Percentiles rank a stretch among this genome's conserved stretches.
Conservation (phyloP, 2,797 vertebrate genomes). For the Tadarida brasiliensis region DNA sequence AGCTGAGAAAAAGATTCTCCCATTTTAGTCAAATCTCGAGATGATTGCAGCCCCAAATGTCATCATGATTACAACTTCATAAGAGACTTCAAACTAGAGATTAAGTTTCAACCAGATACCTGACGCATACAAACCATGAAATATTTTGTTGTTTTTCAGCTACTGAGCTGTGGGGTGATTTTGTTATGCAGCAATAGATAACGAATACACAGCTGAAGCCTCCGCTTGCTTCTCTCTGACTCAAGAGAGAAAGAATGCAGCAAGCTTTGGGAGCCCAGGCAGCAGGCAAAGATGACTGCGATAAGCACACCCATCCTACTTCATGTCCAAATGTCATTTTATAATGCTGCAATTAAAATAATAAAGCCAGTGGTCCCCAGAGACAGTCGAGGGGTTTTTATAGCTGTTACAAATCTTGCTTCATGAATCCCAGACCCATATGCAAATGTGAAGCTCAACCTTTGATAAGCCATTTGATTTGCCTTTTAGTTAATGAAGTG, state of each 20-base stretch:
- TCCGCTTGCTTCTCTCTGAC: not conserved
- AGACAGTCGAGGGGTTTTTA: slow-evolving; percentile 70
- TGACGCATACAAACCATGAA: not conserved
- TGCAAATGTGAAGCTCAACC: slow-evolving; percentile 73
- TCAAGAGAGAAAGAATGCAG: not conserved
- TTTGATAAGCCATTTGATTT: slow-evolving; percentile 80
- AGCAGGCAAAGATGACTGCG: not conserved
- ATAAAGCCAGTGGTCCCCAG: slow-evolving; percentile 61
- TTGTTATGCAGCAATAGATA: slow-evolving; percentile 38
- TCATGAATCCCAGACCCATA: slow-evolving; percentile 71
- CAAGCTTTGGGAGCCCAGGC: not conserved
- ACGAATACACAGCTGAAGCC: not conserved
- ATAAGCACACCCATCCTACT: slow-evolving; percentile 45
- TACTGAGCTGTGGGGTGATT: not conserved
- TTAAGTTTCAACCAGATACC: not conserved
- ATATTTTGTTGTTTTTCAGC: not conserved
- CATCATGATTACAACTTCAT: not conserved
- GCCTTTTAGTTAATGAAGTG: slow-evolving; percentile 78
- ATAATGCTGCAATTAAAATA: slow-evolving; percentile 56
- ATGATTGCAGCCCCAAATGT: not conserved
- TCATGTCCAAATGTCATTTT: slow-evolving; percentile 69
- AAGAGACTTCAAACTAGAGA: not conserved
- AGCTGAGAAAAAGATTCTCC: not conserved
- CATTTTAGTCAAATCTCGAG: not conserved
- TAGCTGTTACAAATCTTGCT: slow-evolving; percentile 72